Conservation (phyloP, 2,797 vertebrate species). For the Enteromius trimaculatus region DNA sequence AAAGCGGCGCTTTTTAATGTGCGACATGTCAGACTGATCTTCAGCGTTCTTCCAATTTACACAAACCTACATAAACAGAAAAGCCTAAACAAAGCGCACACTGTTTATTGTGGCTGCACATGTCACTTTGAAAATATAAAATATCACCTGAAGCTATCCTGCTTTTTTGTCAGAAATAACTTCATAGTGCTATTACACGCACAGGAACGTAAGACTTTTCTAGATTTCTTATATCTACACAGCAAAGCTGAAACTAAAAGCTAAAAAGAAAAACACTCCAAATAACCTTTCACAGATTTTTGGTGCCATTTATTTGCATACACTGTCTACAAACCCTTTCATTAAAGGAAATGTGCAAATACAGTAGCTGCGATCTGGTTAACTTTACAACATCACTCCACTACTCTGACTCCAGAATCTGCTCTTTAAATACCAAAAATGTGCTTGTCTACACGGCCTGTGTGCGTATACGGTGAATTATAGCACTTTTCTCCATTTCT, state of each 20-base stretch:
- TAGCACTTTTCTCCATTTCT: background rate
- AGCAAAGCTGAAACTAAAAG: too few relatives aligned
- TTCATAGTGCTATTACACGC: background rate
- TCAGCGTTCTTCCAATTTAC: constrained; percentile 1
- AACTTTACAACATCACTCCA: background rate
- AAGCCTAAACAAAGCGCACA: background rate
- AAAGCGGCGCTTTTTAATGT: background rate
- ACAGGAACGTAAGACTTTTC: background rate
- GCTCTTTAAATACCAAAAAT: background rate
- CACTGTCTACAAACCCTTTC: background rate
- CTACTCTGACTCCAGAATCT: background rate
- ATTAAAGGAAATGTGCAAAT: constrained; percentile 1
- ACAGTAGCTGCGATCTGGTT: background rate
- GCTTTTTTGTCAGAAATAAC: background rate
- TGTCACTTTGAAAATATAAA: constrained; percentile 23
- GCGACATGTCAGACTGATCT: constrained; percentile 7
- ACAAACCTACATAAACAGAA: background rate
- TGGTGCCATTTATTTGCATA: background rate
- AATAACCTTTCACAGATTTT: background rate
- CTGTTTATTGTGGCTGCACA: constrained; percentile 13
- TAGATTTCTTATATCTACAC: background rate
- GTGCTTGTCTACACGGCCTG: background rate
- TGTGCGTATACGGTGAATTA: background rate
- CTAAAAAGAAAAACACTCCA: background rate
- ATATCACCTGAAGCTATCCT: constrained; percentile 30